Percentiles rank a stretch among this genome's conserved stretches.
Evolutionary conservation across 2,888 invertebrate species (phyloP).

Genomic region (Eristalis intricaria): DNA sequence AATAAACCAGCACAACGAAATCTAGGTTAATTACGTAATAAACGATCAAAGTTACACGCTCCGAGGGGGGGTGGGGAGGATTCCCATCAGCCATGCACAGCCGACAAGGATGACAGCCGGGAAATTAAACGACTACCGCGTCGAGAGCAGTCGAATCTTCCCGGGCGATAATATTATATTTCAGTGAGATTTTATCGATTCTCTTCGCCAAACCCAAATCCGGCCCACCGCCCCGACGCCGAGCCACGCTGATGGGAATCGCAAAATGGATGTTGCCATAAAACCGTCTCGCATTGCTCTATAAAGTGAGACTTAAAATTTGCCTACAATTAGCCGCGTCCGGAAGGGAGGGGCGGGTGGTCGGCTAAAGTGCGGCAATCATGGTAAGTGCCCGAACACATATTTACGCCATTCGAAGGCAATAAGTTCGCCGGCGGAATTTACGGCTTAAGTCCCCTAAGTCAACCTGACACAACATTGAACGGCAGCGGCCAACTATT

Average conservation of each 20-base stretch:
- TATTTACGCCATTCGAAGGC: background rate
- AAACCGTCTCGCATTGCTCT: background rate
- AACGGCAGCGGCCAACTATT: background rate
- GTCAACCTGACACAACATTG: background rate
- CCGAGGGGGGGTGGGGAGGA: background rate
- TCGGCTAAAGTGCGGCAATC: background rate
- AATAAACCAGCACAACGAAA: constrained; percentile 3
- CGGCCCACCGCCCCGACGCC: background rate
- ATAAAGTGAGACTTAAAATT: background rate
- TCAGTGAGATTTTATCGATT: background rate
- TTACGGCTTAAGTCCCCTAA: background rate
- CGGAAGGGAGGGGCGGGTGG: background rate
- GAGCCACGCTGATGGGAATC: background rate
- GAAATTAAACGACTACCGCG: background rate
- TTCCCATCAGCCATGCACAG: background rate
- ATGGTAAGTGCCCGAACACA: background rate
- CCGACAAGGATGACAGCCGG: background rate
- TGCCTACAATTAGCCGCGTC: background rate
- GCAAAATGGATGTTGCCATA: background rate
- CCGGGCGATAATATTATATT: background rate
- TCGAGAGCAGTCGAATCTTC: background rate
- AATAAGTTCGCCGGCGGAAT: background rate
- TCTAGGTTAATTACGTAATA: constrained; percentile 18
- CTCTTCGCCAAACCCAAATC: background rate
- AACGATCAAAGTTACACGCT: constrained; percentile 4